Evolutionary conservation across 2,888 invertebrate species (phyloP).

Genomic region (Limnephilus marmoratus): DNA sequence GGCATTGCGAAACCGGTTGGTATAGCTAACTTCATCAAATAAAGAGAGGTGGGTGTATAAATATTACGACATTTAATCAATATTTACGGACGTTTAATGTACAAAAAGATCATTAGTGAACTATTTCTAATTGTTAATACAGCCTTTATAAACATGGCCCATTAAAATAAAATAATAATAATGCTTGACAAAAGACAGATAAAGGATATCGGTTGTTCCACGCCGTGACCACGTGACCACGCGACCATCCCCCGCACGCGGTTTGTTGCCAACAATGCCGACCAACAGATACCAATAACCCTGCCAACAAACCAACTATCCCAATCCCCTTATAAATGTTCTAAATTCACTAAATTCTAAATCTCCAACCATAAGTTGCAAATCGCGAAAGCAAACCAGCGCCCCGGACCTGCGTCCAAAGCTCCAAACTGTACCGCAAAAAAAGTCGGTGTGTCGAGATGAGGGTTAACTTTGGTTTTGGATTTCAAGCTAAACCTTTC

Average conservation of each 20-base stretch:
- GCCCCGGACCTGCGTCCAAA: background rate
- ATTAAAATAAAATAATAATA: background rate
- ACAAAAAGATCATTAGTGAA: background rate
- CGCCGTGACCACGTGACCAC: background rate
- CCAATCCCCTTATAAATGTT: background rate
- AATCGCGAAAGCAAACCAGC: background rate
- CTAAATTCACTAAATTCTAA: constrained; percentile 24
- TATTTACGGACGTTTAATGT: background rate
- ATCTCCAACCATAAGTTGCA: background rate
- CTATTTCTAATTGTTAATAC: background rate
- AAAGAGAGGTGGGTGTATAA: too few relatives aligned
- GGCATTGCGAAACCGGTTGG: background rate
- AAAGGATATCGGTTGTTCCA: background rate
- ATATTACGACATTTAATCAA: too few relatives aligned
- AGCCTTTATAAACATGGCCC: background rate
- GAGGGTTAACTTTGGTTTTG: background rate
- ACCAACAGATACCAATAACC: constrained; percentile 27
- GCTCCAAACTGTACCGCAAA: background rate
- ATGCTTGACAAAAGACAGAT: background rate
- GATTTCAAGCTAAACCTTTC: constrained; percentile 13
- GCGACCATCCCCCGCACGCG: constrained; percentile 16
- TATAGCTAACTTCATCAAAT: background rate
- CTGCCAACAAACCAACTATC: background rate
- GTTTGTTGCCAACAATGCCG: background rate
- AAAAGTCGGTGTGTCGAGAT: background rate